phyloP scores from a whole-genome alignment of 2,888 invertebrate species.

The Cheilosia urbana region DNA sequence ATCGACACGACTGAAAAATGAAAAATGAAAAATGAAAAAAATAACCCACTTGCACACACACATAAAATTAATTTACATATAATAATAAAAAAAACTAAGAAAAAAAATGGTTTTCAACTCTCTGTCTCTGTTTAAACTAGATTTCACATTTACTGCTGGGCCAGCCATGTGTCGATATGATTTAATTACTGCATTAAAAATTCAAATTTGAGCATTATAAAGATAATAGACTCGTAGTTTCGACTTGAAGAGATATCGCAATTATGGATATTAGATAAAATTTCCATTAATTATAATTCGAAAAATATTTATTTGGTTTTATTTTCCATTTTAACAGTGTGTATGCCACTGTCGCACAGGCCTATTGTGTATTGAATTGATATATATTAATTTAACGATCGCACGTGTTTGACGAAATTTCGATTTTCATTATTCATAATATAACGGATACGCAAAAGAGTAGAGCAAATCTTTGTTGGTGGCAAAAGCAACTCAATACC shows the following conservation, averaged over 20 bases:
- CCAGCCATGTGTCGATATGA: constrained; percentile 54
- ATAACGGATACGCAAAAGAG: constrained; percentile 55
- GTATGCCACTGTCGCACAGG: constrained; percentile 40
- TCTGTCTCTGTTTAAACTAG: constrained; percentile 47
- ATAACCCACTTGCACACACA: not conserved
- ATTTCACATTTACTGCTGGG: constrained; percentile 69
- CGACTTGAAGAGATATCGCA: constrained; percentile 65
- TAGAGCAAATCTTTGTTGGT: not conserved
- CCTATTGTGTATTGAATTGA: constrained; percentile 56
- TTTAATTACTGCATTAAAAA: constrained; percentile 73
- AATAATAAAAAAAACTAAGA: not conserved
- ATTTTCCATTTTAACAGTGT: constrained; percentile 31
- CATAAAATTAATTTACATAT: constrained; percentile 31
- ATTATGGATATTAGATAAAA: constrained; percentile 74
- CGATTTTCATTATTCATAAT: constrained; percentile 70
- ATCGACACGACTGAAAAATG: not conserved
- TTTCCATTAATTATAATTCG: constrained; percentile 74
- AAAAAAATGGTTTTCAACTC: constrained; percentile 17
- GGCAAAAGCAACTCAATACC: constrained; percentile 29
- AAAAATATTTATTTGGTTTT: constrained; percentile 64
- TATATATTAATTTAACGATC: constrained; percentile 59
- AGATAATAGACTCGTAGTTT: constrained; percentile 45
- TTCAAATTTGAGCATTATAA: constrained; percentile 68
- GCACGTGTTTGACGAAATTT: constrained; percentile 70
- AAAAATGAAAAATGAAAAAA: not conserved